Evolutionary conservation across 2,888 invertebrate genomes (phyloP).

Genomic region (Amiota minor): DNA sequence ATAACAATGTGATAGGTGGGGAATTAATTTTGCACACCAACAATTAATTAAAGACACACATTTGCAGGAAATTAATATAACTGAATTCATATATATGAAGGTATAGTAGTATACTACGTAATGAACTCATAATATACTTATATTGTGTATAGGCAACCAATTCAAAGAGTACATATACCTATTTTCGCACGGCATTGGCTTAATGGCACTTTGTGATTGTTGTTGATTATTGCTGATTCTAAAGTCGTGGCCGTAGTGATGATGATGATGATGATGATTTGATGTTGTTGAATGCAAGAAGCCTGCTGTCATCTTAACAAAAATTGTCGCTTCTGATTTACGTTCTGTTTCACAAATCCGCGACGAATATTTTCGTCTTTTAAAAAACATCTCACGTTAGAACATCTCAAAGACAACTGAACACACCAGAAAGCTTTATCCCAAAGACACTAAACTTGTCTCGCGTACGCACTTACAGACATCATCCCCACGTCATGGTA

Average conservation of each 20-base stretch:
- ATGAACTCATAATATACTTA: too few relatives aligned
- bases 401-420: slow-evolving; percentile 70
- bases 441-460: not conserved
- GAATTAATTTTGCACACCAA: too few relatives aligned
- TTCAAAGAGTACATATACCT: slow-evolving; percentile 29
- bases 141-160: not conserved
- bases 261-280: slow-evolving; percentile 49
- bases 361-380: slow-evolving; percentile 52
- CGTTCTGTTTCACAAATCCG: slow-evolving; percentile 58
- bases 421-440: slow-evolving; percentile 40
- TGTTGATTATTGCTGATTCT: slow-evolving; percentile 1
- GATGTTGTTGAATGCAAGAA: slow-evolving; percentile 66
- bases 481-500: slow-evolving; percentile 12
- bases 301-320: slow-evolving; percentile 68
- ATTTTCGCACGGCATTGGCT: slow-evolving; percentile 37
- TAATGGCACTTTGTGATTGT: slow-evolving; percentile 1
- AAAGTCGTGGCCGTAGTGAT: not conserved
- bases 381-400: slow-evolving; percentile 69
- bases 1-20: too few relatives aligned
- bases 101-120: too few relatives aligned
- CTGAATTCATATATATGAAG: too few relatives aligned
- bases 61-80: too few relatives aligned
- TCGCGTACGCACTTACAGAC: slow-evolving; percentile 4
- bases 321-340: slow-evolving; percentile 46
- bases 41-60: too few relatives aligned